phyloP scores from a whole-genome alignment of 2,888 invertebrate species.

The Caenorhabditis virilis region DNA sequence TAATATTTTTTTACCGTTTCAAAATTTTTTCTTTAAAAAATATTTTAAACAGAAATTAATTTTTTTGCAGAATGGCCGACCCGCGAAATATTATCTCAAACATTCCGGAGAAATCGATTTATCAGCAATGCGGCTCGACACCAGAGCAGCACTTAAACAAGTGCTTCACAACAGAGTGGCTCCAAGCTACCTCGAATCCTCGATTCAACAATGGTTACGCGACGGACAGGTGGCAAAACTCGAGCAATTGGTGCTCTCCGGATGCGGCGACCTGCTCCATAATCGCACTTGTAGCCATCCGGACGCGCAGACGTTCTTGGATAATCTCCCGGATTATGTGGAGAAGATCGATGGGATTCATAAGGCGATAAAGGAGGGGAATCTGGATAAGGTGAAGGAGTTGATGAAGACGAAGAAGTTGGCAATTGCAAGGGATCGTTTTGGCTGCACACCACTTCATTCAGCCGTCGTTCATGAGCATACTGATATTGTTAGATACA shows the following conservation, averaged over 20 bases:
- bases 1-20: too few species aligned
- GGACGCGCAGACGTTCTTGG: constrained; percentile 61
- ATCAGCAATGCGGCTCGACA: constrained; percentile 66
- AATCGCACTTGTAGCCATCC: constrained; percentile 72
- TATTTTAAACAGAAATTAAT: neutral
- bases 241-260: constrained; percentile 70
- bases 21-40: neutral
- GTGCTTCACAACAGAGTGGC: constrained; percentile 68
- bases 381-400: constrained; percentile 81
- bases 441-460: constrained; percentile 76
- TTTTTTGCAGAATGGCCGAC: constrained; percentile 68
- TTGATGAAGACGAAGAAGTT: constrained; percentile 78
- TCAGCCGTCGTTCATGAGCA: constrained; percentile 83
- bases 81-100: constrained; percentile 70
- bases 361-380: constrained; percentile 82
- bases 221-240: constrained; percentile 63
- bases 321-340: constrained; percentile 52
- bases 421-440: constrained; percentile 75
- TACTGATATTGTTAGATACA: constrained; percentile 77
- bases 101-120: constrained; percentile 69
- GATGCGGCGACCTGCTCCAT: constrained; percentile 80
- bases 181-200: constrained; percentile 68
- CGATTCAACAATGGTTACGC: constrained; percentile 86
- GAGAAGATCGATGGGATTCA: constrained; percentile 86
- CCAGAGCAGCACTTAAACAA: constrained; percentile 63